A percentile compares a stretch with the other conserved stretches of the same genome.
Evolutionary conservation across 2,797 vertebrate genomes (phyloP).

Genomic region (Takifugu ocellatus): DNA sequence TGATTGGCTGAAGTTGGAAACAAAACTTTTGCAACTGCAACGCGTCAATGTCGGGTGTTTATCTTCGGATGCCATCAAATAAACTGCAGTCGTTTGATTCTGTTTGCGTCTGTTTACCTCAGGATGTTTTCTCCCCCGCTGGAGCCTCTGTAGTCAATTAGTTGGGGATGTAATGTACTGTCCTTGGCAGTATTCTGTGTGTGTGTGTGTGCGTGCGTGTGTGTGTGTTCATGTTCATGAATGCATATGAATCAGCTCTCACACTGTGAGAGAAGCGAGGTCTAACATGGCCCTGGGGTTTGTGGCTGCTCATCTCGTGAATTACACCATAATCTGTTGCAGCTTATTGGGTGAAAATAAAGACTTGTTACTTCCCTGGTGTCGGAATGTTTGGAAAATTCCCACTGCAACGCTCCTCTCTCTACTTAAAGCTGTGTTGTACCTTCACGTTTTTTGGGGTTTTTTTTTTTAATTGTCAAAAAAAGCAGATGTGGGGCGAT

Average conservation of each 20-base stretch:
- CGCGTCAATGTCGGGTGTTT: constrained; percentile 32
- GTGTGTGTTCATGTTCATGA: constrained; percentile 20
- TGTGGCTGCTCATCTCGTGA: constrained; percentile 62
- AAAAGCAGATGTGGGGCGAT: constrained; percentile 22
- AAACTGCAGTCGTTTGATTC: constrained; percentile 35
- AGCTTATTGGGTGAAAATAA: constrained; percentile 49
- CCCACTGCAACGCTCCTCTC: constrained; percentile 3
- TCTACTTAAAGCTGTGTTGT: not conserved
- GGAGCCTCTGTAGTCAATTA: constrained; percentile 60
- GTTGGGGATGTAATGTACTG: constrained; percentile 56
- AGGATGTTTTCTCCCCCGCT: constrained; percentile 53
- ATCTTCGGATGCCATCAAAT: constrained; percentile 23
- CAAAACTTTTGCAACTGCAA: constrained; percentile 26
- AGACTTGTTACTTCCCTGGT: constrained; percentile 38
- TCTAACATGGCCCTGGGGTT: constrained; percentile 56
- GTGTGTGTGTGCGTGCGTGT: constrained; percentile 6
- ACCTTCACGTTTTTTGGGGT: not conserved
- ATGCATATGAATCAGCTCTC: constrained; percentile 37
- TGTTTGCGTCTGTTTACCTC: constrained; percentile 53
- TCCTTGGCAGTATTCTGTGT: constrained; percentile 30
- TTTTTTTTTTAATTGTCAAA: not conserved
- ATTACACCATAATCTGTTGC: constrained; percentile 62
- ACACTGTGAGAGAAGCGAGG: constrained; percentile 56
- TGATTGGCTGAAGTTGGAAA: constrained; percentile 22
- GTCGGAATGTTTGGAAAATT: constrained; percentile 29